Base-by-base conservation (phyloP, 2,888 invertebrate species). In the Agonopterix arenella region DNA sequence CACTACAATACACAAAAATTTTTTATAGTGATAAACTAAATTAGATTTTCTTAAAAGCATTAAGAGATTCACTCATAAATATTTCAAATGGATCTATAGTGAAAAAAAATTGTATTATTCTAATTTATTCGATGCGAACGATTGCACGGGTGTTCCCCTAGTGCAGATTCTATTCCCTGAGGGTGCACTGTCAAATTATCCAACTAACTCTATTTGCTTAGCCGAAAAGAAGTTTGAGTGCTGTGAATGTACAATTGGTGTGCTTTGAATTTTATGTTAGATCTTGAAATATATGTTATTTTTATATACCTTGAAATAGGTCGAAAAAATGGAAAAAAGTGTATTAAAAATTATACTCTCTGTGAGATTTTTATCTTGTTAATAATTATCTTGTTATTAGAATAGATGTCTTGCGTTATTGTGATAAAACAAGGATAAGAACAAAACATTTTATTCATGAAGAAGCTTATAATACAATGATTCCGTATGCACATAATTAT, bases 191-290 rank as follows among this genome's bases (percentile, higher is more conserved):
- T 76, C 77, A 75, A 79, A 80, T 81, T 79, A 80, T 80, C 80
- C 78, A 78, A 77, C 78, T 79, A 81, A 82, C 76, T 78, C 72
- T 74, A 78, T 81, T 80, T 78, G 77, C 76, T 75, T 74, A 75
- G 68, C 65, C 67, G 59, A 76, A 79, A 77, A 73, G 43, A 68
- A 49, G 49, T 49, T 44, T 28, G 36, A 49, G 49, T 49, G 46
- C 49, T 40, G 28, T 40, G 4, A 38, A 16, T 11, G 38, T 48
- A 44, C 28, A 38, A 16, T 44, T 48, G 16, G 37, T 11, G 13
- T 11, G 11, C 43, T 11, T 43, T 11, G 18, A 45, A 45, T 45
- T 45, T 45, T n/a, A 45, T 4, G 16, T 47, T 16, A n/a, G 28
- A 28, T 28, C 28, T 28, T 5, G 1, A 7, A 5, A 28, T 28